A percentile compares a stretch with the other conserved stretches of the same genome.
phyloP scores from a whole-genome alignment of 2,797 vertebrate species.

The Tinamus major region DNA sequence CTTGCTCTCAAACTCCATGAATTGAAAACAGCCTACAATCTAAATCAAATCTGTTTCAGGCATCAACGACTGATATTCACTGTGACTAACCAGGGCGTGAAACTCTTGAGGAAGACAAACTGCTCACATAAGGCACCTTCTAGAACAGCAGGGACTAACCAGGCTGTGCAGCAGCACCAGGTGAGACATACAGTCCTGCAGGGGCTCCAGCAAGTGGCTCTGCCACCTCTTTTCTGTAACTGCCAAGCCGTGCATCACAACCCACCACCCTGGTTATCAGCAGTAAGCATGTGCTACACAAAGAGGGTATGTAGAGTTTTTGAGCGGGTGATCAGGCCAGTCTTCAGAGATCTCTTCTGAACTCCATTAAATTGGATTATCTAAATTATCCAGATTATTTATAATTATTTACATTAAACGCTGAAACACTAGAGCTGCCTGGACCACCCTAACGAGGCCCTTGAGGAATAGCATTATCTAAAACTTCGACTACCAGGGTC shows the following conservation, averaged over 20 bases:
- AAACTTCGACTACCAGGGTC: fast-evolving
- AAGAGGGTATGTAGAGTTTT: fast-evolving
- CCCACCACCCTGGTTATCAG: fast-evolving
- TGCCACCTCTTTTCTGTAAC: fast-evolving
- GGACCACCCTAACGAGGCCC: not conserved
- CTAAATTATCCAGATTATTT: not conserved
- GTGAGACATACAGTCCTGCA: not conserved
- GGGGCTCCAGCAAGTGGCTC: fast-evolving
- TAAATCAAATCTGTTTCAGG: not conserved
- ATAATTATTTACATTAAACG: not conserved
- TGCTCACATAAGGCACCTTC: fast-evolving
- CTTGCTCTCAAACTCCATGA: not conserved
- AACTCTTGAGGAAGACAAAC: not conserved
- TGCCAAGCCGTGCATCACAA: fast-evolving
- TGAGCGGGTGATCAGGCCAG: not conserved
- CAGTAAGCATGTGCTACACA: fast-evolving
- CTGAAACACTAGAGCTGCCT: not conserved
- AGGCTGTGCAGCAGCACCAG: not conserved
- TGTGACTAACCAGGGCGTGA: not conserved
- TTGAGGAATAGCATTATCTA: fast-evolving
- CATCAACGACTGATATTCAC: not conserved
- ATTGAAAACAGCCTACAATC: not conserved
- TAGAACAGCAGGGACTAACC: fast-evolving
- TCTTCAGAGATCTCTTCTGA: not conserved
- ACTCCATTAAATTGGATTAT: not conserved